These are phyloP conservation scores for Myodes glareolus DNA, from an alignment of 2,113 vertebrate species.

Conservation along the genomic window DNA sequence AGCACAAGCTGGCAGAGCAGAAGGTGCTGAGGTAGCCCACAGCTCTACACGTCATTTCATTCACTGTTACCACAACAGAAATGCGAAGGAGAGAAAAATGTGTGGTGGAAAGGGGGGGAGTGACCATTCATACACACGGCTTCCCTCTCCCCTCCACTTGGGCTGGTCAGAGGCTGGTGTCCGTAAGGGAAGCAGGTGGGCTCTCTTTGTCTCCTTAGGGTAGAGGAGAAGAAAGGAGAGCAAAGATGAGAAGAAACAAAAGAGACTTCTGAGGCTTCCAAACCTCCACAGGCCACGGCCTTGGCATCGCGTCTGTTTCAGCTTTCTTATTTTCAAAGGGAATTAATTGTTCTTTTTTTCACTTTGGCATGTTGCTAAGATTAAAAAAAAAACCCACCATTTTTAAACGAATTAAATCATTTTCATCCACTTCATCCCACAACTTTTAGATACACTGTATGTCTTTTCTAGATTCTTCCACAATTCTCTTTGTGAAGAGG, in stretches of 20 bases:
- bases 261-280: not conserved
- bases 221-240: not conserved
- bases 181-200: not conserved
- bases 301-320: not conserved
- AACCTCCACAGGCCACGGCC: not conserved
- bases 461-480: conserved; percentile 4
- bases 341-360: not conserved
- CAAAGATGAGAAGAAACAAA: not conserved
- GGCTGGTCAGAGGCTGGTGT: not conserved
- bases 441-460: conserved; percentile 11
- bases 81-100: not conserved
- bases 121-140: not conserved
- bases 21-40: not conserved
- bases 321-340: not conserved
- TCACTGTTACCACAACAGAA: not conserved
- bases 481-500: not conserved
- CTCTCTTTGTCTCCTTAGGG: not conserved
- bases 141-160: not conserved
- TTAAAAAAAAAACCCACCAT: not conserved
- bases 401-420: not conserved
- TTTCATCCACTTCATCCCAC: not conserved
- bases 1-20: not conserved
- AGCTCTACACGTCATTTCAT: not conserved
- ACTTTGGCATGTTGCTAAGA: conserved; percentile 16
- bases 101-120: not conserved